These are phyloP conservation scores for Micropterix aruncella DNA, from an alignment of 2,888 invertebrate species.

Conservation along the genomic window DNA sequence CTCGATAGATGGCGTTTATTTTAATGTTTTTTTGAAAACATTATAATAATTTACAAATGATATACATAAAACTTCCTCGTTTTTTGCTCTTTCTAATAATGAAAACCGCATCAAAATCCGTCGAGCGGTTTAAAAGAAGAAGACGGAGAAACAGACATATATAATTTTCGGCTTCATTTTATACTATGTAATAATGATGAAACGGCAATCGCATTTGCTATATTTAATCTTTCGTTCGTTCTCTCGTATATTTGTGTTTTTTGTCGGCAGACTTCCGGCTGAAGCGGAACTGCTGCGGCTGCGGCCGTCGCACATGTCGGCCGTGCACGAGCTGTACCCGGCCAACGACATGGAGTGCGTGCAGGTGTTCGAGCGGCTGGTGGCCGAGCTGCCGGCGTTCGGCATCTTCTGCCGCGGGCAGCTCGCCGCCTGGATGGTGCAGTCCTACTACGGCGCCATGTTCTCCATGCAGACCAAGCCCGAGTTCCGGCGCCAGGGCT, in stretches of 20 bases:
- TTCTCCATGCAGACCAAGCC: constrained; percentile 83
- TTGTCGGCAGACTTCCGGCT: constrained; percentile 38
- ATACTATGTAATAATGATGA: too few relatives aligned
- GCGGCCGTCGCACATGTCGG: constrained; percentile 62
- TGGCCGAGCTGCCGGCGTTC: constrained; percentile 63
- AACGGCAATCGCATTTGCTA: too few relatives aligned
- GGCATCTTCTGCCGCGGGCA: constrained; percentile 65
- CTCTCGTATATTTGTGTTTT: constrained; percentile 2
- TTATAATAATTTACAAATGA: too few relatives aligned
- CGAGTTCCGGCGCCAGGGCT: constrained; percentile 59
- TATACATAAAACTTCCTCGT: too few relatives aligned
- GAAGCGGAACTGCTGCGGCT: constrained; percentile 66
- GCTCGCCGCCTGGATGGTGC: constrained; percentile 83
- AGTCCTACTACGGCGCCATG: constrained; percentile 84
- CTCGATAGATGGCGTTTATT: too few relatives aligned
- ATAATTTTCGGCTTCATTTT: too few relatives aligned
- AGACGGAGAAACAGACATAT: too few relatives aligned
- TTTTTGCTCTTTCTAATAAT: too few relatives aligned
- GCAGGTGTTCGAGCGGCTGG: constrained; percentile 68
- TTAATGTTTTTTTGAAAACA: too few relatives aligned
- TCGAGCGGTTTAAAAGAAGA: too few relatives aligned
- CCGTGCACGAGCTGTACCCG: constrained; percentile 75
- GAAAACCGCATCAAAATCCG: too few relatives aligned
- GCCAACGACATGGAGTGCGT: constrained; percentile 80
- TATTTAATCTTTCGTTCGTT: constrained; percentile 3